Base-by-base conservation (phyloP, 2,797 vertebrate genomes). In the Bucorvus abyssinicus region DNA sequence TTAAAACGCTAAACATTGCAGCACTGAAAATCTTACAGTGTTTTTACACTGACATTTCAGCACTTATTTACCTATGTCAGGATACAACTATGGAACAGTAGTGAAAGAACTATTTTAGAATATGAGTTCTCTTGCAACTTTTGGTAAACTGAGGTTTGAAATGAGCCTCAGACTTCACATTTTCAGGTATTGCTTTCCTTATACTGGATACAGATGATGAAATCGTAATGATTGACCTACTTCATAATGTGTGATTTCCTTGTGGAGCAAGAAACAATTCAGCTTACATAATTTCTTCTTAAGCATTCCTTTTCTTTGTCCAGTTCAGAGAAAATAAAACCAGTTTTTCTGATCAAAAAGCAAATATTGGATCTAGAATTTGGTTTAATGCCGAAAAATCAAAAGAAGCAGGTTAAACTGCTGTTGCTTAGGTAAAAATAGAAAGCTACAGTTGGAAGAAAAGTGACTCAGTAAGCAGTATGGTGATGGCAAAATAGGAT, bases 401-500 rank as follows among this genome's bases (percentile, higher is more conserved):
- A 63, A 53, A 85, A 87, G 50, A 40, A 78, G 69, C 87, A 74
- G 40, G 52, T 94, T 86, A 86, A 84, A 60, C 44, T 73, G 83
- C 76, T 93, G 80, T 93, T 94, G 83, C 83, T 83, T 79, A 70
- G 88, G 64, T 90, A 95, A 96, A 96, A 96, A 96, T 87, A 96
- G 95, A 88, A 91, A 96, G 85, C 91, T 94, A 56, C 93, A 63
- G 91, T 88, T 96, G 93, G 91, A 93, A 67, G 5, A 80, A 84
- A 44, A 95, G 77, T 94, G 94, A 96, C 92, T 97, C 96, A 91
- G 91, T 91, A 68, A 95, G 95, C 82, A 71, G 64, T 49, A 44
- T 55, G 76, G 91, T 86, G 90, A 95, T 93, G 96, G 94, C 94
- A 95, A 84, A 90, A 64, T 93, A 93, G 95, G 94, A 94, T 94